Percentiles rank a stretch among this genome's conserved stretches.
Conservation (phyloP, 2,888 invertebrate species). For the Lordiphosa andalusiaca region DNA sequence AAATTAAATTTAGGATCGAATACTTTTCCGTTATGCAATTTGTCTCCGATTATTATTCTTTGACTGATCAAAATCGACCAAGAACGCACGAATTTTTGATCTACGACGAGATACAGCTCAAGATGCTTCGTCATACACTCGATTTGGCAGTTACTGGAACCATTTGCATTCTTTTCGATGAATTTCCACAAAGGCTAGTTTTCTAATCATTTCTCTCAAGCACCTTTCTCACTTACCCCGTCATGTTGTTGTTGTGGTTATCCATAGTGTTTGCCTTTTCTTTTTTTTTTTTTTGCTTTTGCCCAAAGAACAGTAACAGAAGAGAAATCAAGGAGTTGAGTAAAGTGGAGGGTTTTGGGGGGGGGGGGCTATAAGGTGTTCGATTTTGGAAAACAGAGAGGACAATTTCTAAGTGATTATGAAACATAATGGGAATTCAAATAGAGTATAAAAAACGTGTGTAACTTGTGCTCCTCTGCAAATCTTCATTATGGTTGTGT, state of each 20-base stretch:
- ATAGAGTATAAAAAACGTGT: slow-evolving; percentile 5
- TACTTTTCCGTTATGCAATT: no score
- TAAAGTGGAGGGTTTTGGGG: neutral
- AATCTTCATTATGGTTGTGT: slow-evolving; percentile 18
- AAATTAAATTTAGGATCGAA: no score
- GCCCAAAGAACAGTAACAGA: slow-evolving; percentile 4
- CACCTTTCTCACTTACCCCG: slow-evolving; percentile 5
- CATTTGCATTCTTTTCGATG: no score
- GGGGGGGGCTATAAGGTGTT: no score
- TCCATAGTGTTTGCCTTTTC: slow-evolving; percentile 1
- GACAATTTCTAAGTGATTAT: neutral
- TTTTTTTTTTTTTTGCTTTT: slow-evolving; percentile 1
- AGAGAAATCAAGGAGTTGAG: slow-evolving; percentile 2
- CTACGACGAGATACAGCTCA: no score
- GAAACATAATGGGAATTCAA: slow-evolving; percentile 3
- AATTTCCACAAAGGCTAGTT: no score
- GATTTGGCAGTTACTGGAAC: neutral
- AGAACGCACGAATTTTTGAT: no score
- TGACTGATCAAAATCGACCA: no score
- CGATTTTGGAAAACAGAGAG: no score
- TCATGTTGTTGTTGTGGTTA: slow-evolving; percentile 6
- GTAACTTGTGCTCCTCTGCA: slow-evolving; percentile 7
- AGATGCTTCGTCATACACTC: no score
- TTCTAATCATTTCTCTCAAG: no score
- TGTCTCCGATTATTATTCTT: no score